Percentiles rank a stretch among this genome's conserved stretches.
These are phyloP conservation scores for Delia radicum DNA, from an alignment of 1,140 invertebrate genomes.

Conservation along the genomic window DNA sequence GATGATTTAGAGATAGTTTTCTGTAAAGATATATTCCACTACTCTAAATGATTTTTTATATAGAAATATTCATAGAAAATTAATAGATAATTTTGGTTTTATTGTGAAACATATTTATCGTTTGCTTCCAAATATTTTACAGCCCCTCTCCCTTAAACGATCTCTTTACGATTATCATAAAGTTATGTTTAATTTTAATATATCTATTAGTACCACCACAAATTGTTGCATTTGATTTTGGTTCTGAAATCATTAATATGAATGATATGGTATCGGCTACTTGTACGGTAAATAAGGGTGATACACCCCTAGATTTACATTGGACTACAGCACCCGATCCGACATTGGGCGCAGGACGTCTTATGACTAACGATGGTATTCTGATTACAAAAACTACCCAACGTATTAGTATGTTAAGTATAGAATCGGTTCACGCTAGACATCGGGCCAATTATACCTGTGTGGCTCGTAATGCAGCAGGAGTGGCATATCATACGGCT, in stretches of 20 bases:
- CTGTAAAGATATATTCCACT: too few relatives aligned
- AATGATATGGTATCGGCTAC: constrained; percentile 70
- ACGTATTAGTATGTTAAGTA: constrained; percentile 68
- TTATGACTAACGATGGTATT: constrained; percentile 57
- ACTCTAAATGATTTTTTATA: too few relatives aligned
- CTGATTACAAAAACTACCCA: constrained; percentile 64
- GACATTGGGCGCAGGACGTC: constrained; percentile 38
- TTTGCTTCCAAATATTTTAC: too few relatives aligned
- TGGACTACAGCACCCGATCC: constrained; percentile 62
- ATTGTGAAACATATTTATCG: too few relatives aligned
- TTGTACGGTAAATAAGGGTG: constrained; percentile 84
- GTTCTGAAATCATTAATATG: constrained; percentile 69
- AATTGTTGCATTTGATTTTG: constrained; percentile 71
- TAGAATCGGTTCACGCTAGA: constrained; percentile 64
- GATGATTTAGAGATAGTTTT: too few relatives aligned
- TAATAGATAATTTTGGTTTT: too few relatives aligned
- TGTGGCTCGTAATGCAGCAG: constrained; percentile 74
- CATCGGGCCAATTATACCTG: constrained; percentile 74
- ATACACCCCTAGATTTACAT: constrained; percentile 74
- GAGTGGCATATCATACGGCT: constrained; percentile 69
- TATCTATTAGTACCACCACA: constrained; percentile 64
- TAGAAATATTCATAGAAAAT: too few relatives aligned
- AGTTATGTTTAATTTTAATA: background rate
- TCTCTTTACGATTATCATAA: too few relatives aligned
- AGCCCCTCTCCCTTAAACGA: too few relatives aligned